Conservation (phyloP, 2,888 invertebrate genomes). For the Anorthoa munda region DNA sequence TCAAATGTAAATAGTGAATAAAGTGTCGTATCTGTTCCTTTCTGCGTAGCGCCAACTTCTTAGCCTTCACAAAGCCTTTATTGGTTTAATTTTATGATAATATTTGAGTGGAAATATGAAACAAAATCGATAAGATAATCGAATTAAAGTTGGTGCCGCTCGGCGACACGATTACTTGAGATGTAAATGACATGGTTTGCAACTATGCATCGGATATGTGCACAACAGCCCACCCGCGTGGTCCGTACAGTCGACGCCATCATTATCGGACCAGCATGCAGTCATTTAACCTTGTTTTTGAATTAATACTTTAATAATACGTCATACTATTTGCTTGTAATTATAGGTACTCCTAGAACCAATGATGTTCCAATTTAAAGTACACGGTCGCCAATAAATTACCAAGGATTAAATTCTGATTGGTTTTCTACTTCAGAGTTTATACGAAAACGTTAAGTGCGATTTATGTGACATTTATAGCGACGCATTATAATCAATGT, state of each 20-base stretch:
- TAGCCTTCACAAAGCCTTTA: slow-evolving; percentile 14
- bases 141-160: slow-evolving; percentile 54
- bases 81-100: slow-evolving; percentile 54
- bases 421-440: slow-evolving; percentile 34
- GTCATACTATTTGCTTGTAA: slow-evolving; percentile 49
- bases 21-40: slow-evolving; percentile 65
- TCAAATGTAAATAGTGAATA: slow-evolving; percentile 66
- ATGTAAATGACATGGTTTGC: slow-evolving; percentile 72
- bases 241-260: slow-evolving; percentile 59
- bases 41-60: slow-evolving; percentile 25
- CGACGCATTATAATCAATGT: slow-evolving; percentile 46
- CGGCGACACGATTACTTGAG: slow-evolving; percentile 64
- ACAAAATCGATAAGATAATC: slow-evolving; percentile 61
- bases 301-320: slow-evolving; percentile 55
- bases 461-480: slow-evolving; percentile 60
- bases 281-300: slow-evolving; percentile 54
- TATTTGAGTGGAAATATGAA: slow-evolving; percentile 54
- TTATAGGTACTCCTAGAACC: slow-evolving; percentile 42
- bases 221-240: slow-evolving; percentile 71
- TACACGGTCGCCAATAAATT: slow-evolving; percentile 48
- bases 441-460: slow-evolving; percentile 40
- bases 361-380: slow-evolving; percentile 44
- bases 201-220: slow-evolving; percentile 67
- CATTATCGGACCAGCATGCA: slow-evolving; percentile 52
- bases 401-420: slow-evolving; percentile 49